Evolutionary conservation across 2,797 vertebrate genomes (phyloP).

Genomic region (Coluber constrictor): DNA sequence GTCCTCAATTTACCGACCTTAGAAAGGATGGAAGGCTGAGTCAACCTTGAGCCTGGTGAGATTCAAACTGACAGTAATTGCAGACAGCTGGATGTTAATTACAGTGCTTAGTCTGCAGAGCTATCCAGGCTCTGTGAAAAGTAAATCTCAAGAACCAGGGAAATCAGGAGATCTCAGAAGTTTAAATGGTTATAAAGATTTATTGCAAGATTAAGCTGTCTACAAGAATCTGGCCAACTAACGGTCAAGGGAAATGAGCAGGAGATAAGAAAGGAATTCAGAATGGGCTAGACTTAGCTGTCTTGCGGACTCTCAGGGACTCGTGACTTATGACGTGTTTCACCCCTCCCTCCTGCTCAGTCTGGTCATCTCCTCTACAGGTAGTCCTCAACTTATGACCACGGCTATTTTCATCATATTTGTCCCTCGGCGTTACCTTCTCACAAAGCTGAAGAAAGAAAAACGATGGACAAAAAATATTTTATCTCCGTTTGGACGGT

Average conservation of each 20-base stretch:
- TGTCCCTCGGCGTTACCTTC: too few relatives aligned
- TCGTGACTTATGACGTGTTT: neutral
- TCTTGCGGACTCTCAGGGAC: rapidly evolving
- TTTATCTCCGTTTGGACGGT: too few relatives aligned
- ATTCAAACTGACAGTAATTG: too few relatives aligned
- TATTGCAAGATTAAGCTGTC: neutral
- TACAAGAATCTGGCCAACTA: neutral
- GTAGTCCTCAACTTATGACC: neutral
- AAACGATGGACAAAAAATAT: too few relatives aligned
- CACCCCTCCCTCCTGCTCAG: neutral
- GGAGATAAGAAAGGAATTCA: neutral
- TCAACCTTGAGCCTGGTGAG: too few relatives aligned
- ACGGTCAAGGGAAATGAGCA: neutral
- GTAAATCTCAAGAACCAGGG: neutral
- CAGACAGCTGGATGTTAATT: too few relatives aligned
- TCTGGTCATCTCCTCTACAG: neutral
- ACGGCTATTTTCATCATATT: too few relatives aligned
- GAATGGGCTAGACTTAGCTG: neutral
- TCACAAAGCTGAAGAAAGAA: too few relatives aligned
- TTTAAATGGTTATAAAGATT: neutral
- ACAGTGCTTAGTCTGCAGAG: too few relatives aligned
- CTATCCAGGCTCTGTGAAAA: neutral
- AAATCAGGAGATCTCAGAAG: neutral
- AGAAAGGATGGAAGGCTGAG: too few relatives aligned
- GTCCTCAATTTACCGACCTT: too few relatives aligned